These are phyloP conservation scores for Drosophila ustulata DNA, from an alignment of 2,888 invertebrate genomes.

Conservation along the genomic window DNA sequence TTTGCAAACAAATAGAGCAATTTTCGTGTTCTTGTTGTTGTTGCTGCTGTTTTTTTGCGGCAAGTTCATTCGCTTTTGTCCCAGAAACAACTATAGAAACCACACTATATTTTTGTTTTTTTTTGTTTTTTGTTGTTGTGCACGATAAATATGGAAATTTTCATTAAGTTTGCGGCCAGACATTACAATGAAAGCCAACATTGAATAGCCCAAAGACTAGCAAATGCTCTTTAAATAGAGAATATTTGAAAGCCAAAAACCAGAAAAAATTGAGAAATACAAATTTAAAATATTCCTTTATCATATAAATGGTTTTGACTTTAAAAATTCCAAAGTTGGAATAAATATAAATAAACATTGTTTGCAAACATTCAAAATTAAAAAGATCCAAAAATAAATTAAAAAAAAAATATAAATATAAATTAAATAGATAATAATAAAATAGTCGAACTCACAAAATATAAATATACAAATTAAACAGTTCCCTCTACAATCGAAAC, in stretches of 20 bases:
- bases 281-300: too few species aligned
- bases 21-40: slow-evolving; percentile 39
- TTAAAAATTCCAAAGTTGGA: too few species aligned
- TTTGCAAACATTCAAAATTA: too few species aligned
- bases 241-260: background rate
- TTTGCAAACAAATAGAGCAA: slow-evolving; percentile 64
- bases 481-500: too few species aligned
- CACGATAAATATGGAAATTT: slow-evolving; percentile 57
- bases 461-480: too few species aligned
- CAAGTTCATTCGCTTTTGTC: slow-evolving; percentile 73
- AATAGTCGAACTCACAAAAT: too few species aligned
- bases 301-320: too few species aligned
- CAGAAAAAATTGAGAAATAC: too few species aligned
- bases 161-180: slow-evolving; percentile 37
- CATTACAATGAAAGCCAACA: slow-evolving; percentile 8
- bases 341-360: too few species aligned
- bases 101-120: slow-evolving; percentile 27
- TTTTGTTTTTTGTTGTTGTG: slow-evolving; percentile 12
- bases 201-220: background rate
- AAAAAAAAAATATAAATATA: too few species aligned
- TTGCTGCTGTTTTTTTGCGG: slow-evolving; percentile 21
- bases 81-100: slow-evolving; percentile 63
- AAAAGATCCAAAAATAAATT: too few species aligned
- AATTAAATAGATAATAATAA: too few species aligned
- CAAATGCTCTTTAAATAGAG: background rate